phyloP scores from a whole-genome alignment of 2,888 invertebrate genomes.

The Cerceris rybyensis region DNA sequence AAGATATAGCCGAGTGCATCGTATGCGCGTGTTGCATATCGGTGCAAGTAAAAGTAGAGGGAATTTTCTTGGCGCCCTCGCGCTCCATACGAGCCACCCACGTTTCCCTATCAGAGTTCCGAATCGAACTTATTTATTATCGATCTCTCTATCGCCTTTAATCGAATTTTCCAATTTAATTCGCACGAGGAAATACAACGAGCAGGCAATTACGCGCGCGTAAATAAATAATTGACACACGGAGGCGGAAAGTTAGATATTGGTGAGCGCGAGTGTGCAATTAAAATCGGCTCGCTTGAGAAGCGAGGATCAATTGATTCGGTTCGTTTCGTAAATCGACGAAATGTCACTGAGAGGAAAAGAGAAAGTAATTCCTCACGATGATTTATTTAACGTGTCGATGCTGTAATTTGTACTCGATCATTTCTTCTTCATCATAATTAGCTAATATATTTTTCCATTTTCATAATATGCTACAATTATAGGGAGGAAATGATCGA shows the following conservation, averaged over 20 bases:
- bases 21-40: not conserved
- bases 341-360: slow-evolving; percentile 19
- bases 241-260: too few species aligned
- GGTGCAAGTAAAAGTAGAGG: slow-evolving; percentile 28
- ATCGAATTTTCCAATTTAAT: too few species aligned
- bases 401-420: slow-evolving; percentile 35
- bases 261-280: not conserved
- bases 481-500: slow-evolving; percentile 28
- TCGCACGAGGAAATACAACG: too few species aligned
- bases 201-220: too few species aligned
- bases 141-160: not conserved
- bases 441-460: too few species aligned
- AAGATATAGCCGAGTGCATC: slow-evolving; percentile 22
- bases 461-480: too few species aligned
- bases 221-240: too few species aligned
- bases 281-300: slow-evolving; percentile 20
- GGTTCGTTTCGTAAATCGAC: slow-evolving; percentile 25
- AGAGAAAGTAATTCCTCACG: slow-evolving; percentile 46
- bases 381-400: slow-evolving; percentile 29
- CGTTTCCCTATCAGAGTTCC: slow-evolving; percentile 8
- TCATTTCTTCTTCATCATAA: slow-evolving; percentile 11
- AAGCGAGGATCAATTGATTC: slow-evolving; percentile 35
- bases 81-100: slow-evolving; percentile 51
- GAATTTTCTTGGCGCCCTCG: slow-evolving; percentile 49
- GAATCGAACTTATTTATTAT: not conserved